Conservation (phyloP, 1,140 invertebrate species). For the Calephelis virginiensis region DNA sequence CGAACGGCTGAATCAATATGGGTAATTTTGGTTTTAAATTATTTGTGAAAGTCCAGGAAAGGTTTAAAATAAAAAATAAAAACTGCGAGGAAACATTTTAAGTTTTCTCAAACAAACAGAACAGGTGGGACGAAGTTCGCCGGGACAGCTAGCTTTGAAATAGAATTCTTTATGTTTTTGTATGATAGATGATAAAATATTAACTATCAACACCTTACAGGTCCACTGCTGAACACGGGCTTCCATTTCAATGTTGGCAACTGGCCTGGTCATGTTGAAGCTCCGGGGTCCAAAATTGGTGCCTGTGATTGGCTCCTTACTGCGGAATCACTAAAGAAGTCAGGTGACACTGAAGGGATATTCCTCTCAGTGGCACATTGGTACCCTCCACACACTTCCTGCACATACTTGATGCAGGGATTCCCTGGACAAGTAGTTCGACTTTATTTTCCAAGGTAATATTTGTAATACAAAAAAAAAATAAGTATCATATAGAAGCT, state of each 20-base stretch:
- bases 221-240: conserved; percentile 92
- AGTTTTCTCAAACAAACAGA: too few species aligned
- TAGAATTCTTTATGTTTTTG: too few species aligned
- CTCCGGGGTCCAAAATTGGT: conserved; percentile 89
- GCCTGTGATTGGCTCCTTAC: conserved; percentile 93
- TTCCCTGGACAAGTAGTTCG: conserved; percentile 90
- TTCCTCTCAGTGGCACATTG: conserved; percentile 94
- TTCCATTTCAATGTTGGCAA: conserved; percentile 96
- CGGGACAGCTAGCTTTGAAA: too few species aligned
- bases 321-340: conserved; percentile 86
- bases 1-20: too few species aligned
- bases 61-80: too few species aligned
- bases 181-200: too few species aligned
- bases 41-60: too few species aligned
- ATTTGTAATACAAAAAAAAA: too few species aligned
- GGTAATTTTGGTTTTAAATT: too few species aligned
- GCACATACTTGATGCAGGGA: conserved; percentile 92
- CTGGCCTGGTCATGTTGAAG: conserved; percentile 94
- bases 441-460: conserved; percentile 90
- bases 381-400: conserved; percentile 94
- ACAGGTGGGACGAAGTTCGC: too few species aligned
- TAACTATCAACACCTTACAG: conserved; percentile 49
- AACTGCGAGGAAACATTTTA: too few species aligned
- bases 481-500: too few species aligned
- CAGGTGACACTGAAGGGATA: conserved; percentile 89